Conservation (phyloP, 2,113 vertebrate species). For the Ageneiosus marmoratus region DNA sequence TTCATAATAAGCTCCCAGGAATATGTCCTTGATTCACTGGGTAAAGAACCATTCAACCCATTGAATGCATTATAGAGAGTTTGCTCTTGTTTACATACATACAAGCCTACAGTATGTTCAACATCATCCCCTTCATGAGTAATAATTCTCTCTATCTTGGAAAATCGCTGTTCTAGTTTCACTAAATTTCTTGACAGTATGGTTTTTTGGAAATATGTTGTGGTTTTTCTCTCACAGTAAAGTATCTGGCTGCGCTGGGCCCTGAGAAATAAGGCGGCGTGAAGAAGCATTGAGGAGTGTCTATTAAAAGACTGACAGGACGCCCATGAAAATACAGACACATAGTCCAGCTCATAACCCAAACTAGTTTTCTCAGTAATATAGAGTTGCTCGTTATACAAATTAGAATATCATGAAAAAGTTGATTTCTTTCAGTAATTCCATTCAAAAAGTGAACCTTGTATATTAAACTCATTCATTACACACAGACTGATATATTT, state of each 20-base stretch:
- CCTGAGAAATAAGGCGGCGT: background rate
- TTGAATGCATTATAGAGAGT: background rate
- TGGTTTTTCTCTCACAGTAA: background rate
- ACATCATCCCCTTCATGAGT: background rate
- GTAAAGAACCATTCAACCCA: background rate
- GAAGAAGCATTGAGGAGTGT: background rate
- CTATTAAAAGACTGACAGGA: constrained; percentile 14
- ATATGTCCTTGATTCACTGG: background rate
- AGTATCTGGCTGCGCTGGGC: background rate
- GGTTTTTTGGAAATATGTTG: background rate
- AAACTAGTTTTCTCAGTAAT: background rate
- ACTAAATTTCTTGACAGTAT: background rate
- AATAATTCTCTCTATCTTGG: background rate
- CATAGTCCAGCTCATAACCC: background rate
- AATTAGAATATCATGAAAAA: too few relatives aligned
- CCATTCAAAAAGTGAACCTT: too few relatives aligned
- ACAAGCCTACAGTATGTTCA: background rate
- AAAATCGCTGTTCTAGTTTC: background rate
- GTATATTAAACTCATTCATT: too few relatives aligned
- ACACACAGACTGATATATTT: too few relatives aligned
- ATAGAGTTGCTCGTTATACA: too few relatives aligned
- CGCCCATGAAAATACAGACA: background rate
- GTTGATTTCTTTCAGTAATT: too few relatives aligned
- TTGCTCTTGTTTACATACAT: background rate
- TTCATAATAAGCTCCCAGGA: background rate